These are phyloP conservation scores for Leptodactylus fuscus DNA, from an alignment of 2,113 vertebrate species.

Conservation along the genomic window DNA sequence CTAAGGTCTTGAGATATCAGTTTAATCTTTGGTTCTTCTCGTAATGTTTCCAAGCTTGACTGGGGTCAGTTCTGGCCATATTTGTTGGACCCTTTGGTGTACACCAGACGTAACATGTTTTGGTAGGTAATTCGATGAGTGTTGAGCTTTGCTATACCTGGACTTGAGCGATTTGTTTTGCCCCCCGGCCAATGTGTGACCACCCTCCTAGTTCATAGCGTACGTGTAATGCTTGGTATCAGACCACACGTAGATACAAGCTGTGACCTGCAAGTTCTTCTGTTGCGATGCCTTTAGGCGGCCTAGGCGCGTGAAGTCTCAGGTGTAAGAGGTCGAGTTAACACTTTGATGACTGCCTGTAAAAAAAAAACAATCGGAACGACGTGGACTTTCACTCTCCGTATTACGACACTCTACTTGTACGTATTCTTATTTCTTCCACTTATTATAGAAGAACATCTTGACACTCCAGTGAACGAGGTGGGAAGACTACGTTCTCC, in stretches of 20 bases:
- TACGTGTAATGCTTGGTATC: background rate
- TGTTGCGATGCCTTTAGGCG: slow-evolving; percentile 9
- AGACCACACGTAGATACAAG: slow-evolving; percentile 20
- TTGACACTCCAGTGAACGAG: too few relatives aligned
- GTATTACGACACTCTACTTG: background rate
- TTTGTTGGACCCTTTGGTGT: background rate
- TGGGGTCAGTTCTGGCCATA: background rate
- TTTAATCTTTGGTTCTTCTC: too few relatives aligned
- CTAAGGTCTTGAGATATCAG: too few relatives aligned
- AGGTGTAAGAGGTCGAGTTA: slow-evolving; percentile 24
- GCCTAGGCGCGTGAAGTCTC: slow-evolving; percentile 1
- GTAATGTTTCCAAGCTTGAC: background rate
- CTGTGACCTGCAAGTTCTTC: slow-evolving; percentile 12
- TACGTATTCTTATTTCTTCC: too few relatives aligned
- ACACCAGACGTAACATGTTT: too few relatives aligned
- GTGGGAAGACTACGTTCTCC: too few relatives aligned
- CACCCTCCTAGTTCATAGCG: background rate
- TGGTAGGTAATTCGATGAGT: background rate
- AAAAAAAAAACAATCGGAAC: background rate
- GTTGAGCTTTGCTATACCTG: background rate
- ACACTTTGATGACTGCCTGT: slow-evolving; percentile 35
- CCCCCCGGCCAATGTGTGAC: background rate
- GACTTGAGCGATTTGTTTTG: background rate
- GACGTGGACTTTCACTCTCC: background rate
- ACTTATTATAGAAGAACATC: too few relatives aligned